phyloP scores from a whole-genome alignment of 1,140 invertebrate genomes.

The Megathymus violae region DNA sequence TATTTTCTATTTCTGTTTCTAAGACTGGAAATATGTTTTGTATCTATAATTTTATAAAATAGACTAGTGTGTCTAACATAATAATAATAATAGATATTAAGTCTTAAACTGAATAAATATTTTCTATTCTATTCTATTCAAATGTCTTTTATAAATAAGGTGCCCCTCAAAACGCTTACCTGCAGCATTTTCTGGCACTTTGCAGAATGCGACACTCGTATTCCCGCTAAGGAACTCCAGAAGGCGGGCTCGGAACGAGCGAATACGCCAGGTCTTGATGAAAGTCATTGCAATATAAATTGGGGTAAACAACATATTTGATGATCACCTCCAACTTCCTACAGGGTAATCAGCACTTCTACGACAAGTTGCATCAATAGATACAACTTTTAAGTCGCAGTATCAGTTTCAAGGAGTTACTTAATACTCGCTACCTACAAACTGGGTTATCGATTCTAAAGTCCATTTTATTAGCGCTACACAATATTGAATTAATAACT shows the following conservation, averaged over 20 bases:
- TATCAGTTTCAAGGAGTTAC: conserved; percentile 6
- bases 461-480: conserved; percentile 52
- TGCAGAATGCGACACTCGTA: conserved; percentile 78
- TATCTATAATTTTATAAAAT: too few relatives aligned
- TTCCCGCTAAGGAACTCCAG: conserved; percentile 74
- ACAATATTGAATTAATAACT: conserved; percentile 32
- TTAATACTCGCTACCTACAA: conserved; percentile 38
- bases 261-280: conserved; percentile 77
- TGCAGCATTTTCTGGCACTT: conserved; percentile 76
- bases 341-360: conserved; percentile 1
- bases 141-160: background rate
- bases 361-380: background rate
- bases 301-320: conserved; percentile 75
- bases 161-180: conserved; percentile 49
- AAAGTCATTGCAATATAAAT: conserved; percentile 82
- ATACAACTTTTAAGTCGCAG: background rate
- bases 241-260: conserved; percentile 71
- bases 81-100: too few relatives aligned
- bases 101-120: too few relatives aligned
- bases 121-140: too few relatives aligned
- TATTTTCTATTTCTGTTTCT: too few relatives aligned
- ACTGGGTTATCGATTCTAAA: conserved; percentile 75
- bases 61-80: too few relatives aligned
- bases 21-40: too few relatives aligned
- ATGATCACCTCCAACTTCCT: conserved; percentile 8